Base-by-base conservation (phyloP, 2,113 vertebrate genomes). In the Atrichornis clamosus region DNA sequence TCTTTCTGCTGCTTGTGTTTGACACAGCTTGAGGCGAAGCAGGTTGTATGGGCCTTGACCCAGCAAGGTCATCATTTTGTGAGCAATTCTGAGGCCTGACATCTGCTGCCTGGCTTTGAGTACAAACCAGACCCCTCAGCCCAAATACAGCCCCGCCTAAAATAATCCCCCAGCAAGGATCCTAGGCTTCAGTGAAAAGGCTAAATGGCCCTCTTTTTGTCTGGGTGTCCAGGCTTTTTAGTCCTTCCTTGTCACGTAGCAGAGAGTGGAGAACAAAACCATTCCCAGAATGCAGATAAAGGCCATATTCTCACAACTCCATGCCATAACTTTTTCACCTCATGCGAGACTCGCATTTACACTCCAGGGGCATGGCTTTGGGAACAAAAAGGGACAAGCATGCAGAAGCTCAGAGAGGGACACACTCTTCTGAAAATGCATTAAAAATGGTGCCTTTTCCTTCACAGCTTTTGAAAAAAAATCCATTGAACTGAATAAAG, bases 81-180 rank as follows among this genome's bases (percentile, higher is more conserved):
- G 96, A 96, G 89, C 91, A 97, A 89, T 97, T 98, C 97, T 97
- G 97, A 98, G 97, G 97, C 96, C 94, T 97, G 98, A 98, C 98
- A 98, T 98, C 97, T 98, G 98, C 96, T 98, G 97, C 97, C 94
- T 97, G 94, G 97, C 97, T 98, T 95, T 97, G 94, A 97, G 97
- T 94, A 90, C 97, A 95, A 97, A 97, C 89, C 89, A 85, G 95
- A 96, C 96, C 90, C 97, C 96, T 98, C 96, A 97, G 96, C 97
- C 95, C 97, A 98, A 98, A 96, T 97, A 97, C 90, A 98, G 97
- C 91, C 95, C 94, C 72, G 83, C 27, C 69, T 97, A 96, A 98
- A 98, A 98, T 98, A 98, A 98, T 97, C 98, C 97, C 97, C 86
- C 97, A 98, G 98, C 98, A 98, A 98, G 98, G 97, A 96, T 97